Evolutionary conservation across 1,140 invertebrate genomes (phyloP).

Genomic region (Meteorus sp.): DNA sequence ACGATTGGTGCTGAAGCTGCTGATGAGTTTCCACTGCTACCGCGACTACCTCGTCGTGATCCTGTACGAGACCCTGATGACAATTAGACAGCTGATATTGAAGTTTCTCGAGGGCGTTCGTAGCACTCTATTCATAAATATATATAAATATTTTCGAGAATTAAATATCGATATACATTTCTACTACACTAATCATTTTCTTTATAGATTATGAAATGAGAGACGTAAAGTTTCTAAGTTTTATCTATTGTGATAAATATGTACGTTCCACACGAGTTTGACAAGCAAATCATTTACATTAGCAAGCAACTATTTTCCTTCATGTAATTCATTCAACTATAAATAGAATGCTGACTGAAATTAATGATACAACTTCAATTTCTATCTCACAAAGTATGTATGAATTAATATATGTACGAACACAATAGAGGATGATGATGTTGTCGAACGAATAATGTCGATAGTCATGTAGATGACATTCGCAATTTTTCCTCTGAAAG

Average conservation of each 20-base stretch:
- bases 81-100: slow-evolving; percentile 56
- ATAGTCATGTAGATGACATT: slow-evolving; percentile 5
- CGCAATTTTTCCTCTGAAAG: slow-evolving; percentile 12
- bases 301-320: slow-evolving; percentile 44
- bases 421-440: not conserved
- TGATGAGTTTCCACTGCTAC: slow-evolving; percentile 67
- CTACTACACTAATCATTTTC: not conserved
- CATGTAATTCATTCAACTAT: slow-evolving; percentile 23
- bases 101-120: slow-evolving; percentile 27
- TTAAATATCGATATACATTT: slow-evolving; percentile 4
- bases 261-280: slow-evolving; percentile 22
- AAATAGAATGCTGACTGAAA: slow-evolving; percentile 1
- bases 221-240: not conserved
- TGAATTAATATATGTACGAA: too few species aligned
- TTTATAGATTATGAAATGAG: not conserved
- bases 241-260: slow-evolving; percentile 16
- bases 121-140: slow-evolving; percentile 9
- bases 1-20: slow-evolving; percentile 65
- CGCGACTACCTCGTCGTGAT: slow-evolving; percentile 67
- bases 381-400: too few species aligned
- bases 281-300: slow-evolving; percentile 41
- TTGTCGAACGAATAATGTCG: not conserved
- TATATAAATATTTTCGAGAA: not conserved
- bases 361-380: not conserved
- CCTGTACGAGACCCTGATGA: slow-evolving; percentile 70